A percentile compares a stretch with the other conserved stretches of the same genome.
Conservation (phyloP, 2,797 vertebrate genomes). For the Sebastes vulpes region DNA sequence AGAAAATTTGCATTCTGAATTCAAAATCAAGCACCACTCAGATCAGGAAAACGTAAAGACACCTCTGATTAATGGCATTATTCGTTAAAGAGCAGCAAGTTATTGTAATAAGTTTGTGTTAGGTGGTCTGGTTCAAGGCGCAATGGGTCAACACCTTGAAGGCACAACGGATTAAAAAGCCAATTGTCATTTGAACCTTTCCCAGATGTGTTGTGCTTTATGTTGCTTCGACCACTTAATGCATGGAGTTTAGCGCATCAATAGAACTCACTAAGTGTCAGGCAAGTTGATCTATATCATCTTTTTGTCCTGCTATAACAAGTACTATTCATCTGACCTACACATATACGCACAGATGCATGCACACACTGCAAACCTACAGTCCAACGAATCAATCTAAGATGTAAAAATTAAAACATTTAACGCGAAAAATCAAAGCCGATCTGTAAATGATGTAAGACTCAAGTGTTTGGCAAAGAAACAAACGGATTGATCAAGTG, state of each 20-base stretch:
- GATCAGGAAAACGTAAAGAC: constrained; percentile 17
- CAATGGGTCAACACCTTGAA: constrained; percentile 76
- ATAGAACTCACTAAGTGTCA: not conserved
- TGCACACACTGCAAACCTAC: not conserved
- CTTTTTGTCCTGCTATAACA: not conserved
- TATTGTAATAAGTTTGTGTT: constrained; percentile 17
- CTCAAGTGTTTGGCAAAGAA: constrained; percentile 74
- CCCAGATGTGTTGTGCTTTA: constrained; percentile 23
- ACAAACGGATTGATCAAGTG: constrained; percentile 21
- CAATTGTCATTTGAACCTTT: constrained; percentile 54
- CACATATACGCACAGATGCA: constrained; percentile 26
- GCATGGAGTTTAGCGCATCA: not conserved
- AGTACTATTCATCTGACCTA: not conserved
- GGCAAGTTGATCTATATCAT: not conserved
- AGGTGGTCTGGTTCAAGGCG: constrained; percentile 49
- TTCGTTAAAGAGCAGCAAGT: constrained; percentile 45
- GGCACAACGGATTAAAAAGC: constrained; percentile 71
- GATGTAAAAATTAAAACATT: constrained; percentile 35
- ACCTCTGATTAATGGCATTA: constrained; percentile 15
- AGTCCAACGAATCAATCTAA: not conserved
- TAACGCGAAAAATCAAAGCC: not conserved
- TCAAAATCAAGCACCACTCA: constrained; percentile 36
- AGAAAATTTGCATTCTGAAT: not conserved
- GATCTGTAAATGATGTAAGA: constrained; percentile 36
- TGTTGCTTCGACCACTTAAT: constrained; percentile 21